Evolutionary conservation across 2,888 invertebrate species (phyloP).

Genomic region (Phaonia tiefii): DNA sequence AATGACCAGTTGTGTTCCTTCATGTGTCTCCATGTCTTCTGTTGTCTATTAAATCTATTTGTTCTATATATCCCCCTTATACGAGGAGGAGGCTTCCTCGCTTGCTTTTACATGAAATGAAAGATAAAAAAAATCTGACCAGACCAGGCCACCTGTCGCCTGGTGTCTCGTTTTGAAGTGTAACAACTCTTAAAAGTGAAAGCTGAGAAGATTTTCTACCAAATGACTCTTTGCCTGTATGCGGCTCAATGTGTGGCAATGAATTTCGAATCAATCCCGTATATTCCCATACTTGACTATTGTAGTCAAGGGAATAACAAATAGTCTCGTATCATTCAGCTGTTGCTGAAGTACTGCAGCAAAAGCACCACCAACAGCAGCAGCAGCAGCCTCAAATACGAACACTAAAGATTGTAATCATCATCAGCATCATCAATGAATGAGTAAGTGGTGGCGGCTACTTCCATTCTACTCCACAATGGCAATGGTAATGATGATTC

Average conservation of each 20-base stretch:
- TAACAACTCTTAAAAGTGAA: slow-evolving; percentile 63
- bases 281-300: slow-evolving; percentile 27
- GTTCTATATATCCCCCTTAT: slow-evolving; percentile 3
- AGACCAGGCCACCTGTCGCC: slow-evolving; percentile 65
- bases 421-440: slow-evolving; percentile 29
- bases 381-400: slow-evolving; percentile 5
- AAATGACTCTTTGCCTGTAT: slow-evolving; percentile 7
- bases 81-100: too few species aligned
- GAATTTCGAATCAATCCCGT: slow-evolving; percentile 24
- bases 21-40: slow-evolving; percentile 11
- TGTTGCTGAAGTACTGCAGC: not conserved
- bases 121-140: slow-evolving; percentile 24
- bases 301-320: slow-evolving; percentile 57
- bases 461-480: slow-evolving; percentile 5
- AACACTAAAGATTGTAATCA: slow-evolving; percentile 11
- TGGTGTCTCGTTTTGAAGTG: slow-evolving; percentile 55
- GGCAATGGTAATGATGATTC: not conserved
- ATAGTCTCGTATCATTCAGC: slow-evolving; percentile 22
- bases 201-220: slow-evolving; percentile 54
- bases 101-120: not conserved
- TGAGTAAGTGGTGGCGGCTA: slow-evolving; percentile 24
- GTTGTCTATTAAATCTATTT: not conserved
- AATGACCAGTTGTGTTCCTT: slow-evolving; percentile 21
- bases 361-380: too few species aligned
- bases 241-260: slow-evolving; percentile 3